Base-by-base conservation (phyloP, 1,140 invertebrate species). In the Drosophila malerkotliana region DNA sequence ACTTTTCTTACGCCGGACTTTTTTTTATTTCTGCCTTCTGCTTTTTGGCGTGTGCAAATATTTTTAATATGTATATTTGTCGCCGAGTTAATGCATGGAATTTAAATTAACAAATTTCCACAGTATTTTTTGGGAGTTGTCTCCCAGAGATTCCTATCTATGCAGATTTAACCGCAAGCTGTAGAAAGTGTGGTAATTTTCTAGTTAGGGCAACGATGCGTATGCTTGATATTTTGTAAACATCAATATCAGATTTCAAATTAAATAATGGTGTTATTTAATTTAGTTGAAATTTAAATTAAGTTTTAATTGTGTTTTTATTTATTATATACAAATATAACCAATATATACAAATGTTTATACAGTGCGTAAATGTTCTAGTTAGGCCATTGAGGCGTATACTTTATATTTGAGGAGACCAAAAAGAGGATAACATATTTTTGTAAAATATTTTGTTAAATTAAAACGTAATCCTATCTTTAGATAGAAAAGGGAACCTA, bases 41-140 rank as follows among this genome's bases (percentile, higher is more conserved):
- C 41, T 68, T 56, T 34, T 24, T 10, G 54, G 48, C 44, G 24
- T 78, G 68, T 48, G 54, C 66, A 67, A 67, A 66, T 81, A 61
- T 62, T 82, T 73, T 74, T 81, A 72, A 80, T 76, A 80, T 80
- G 74, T 76, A 68, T 72, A 80, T 67, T 72, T 77, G 56, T 48
- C 49, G 53, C 45, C 57, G 49, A 48, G 55, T 44, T 51, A 67
- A 82, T 74, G 79, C 49, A 41, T 64, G 64, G 83, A 83, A 88
- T 88, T 83, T 88, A 88, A 88, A 88, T 88, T 79, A 83, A 83
- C 73, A 88, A 79, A 87, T 81, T 87, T 74, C 28, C 48, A 34
- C 51, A 62, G 51, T 37, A 60, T 64, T 76, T 60, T 55, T 64
- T 41, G 41, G 47, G 44, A 26, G 44, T 59, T 57, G 37, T 55